Conservation (phyloP, 35 echinoderm and acorn worm genomes). For the Amphiura filiformis region DNA sequence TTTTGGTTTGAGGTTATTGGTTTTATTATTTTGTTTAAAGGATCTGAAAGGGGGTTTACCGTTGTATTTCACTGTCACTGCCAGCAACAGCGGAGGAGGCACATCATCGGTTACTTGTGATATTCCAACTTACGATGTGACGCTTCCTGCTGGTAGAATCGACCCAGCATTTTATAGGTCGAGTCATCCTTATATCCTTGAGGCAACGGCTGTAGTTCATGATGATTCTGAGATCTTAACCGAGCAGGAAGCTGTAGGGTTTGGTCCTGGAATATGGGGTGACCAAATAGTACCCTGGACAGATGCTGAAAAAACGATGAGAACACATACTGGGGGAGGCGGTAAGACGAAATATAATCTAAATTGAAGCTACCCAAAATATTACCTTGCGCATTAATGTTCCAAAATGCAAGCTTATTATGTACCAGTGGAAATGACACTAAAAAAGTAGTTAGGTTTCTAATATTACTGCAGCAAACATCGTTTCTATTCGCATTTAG, state of each 20-base stretch:
- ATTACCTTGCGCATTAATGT: too few relatives aligned
- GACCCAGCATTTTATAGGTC: background rate
- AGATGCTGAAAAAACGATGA: background rate
- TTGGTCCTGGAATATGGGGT: constrained; percentile 25
- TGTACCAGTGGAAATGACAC: too few relatives aligned
- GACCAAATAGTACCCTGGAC: constrained; percentile 27
- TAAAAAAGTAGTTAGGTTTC: too few relatives aligned
- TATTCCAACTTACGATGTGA: constrained; percentile 36
- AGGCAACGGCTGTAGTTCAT: background rate
- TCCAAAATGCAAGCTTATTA: too few relatives aligned
- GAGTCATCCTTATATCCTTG: constrained; percentile 33
- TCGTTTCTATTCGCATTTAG: too few relatives aligned
- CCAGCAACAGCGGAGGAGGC: constrained; percentile 18
- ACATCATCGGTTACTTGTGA: constrained; percentile 11
- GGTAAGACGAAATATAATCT: too few relatives aligned
- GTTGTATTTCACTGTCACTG: constrained; percentile 39
- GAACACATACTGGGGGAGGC: background rate
- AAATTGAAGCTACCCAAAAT: too few relatives aligned
- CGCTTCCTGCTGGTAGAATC: constrained; percentile 32
- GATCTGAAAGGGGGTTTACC: constrained; percentile 13
- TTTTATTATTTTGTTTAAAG: background rate
- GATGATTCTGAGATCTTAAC: constrained; percentile 33
- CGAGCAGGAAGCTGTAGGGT: constrained; percentile 28
- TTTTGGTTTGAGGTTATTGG: too few relatives aligned
- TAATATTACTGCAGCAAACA: too few relatives aligned